Evolutionary conservation across 2,113 vertebrate species (phyloP).

Genomic region (Nerophis lumbriciformis): DNA sequence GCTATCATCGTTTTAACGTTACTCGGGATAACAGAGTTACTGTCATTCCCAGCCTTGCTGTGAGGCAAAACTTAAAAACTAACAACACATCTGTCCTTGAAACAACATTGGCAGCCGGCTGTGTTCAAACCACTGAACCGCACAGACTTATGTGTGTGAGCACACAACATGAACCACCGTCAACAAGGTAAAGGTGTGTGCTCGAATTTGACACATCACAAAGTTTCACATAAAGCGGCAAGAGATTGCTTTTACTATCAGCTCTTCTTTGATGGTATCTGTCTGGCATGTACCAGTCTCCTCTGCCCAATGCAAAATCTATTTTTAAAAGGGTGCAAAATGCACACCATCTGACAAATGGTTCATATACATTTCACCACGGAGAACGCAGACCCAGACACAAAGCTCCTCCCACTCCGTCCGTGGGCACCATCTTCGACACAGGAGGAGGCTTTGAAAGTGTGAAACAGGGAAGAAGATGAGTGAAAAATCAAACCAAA

Average conservation of each 20-base stretch:
- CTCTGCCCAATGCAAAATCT: background rate
- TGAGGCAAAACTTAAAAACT: constrained; percentile 22
- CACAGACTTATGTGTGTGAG: constrained; percentile 6
- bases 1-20: background rate
- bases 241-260: constrained; percentile 38
- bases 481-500: constrained; percentile 34
- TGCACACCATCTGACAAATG: background rate
- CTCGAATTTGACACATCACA: background rate
- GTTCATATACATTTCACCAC: constrained; percentile 2
- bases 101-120: constrained; percentile 14
- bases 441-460: constrained; percentile 18
- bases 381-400: constrained; percentile 24
- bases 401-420: constrained; percentile 31
- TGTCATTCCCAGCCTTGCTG: background rate
- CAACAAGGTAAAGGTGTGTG: constrained; percentile 14
- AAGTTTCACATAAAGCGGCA: constrained; percentile 30
- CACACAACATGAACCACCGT: constrained; percentile 9
- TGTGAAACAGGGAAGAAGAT: constrained; percentile 11
- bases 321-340: constrained; percentile 7
- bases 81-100: constrained; percentile 29
- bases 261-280: constrained; percentile 37
- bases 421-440: constrained; percentile 25
- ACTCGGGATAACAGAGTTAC: background rate
- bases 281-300: constrained; percentile 2
- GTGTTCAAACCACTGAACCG: constrained; percentile 33